Evolutionary conservation across 2,888 invertebrate species (phyloP).

Genomic region (Galeruca laticollis): DNA sequence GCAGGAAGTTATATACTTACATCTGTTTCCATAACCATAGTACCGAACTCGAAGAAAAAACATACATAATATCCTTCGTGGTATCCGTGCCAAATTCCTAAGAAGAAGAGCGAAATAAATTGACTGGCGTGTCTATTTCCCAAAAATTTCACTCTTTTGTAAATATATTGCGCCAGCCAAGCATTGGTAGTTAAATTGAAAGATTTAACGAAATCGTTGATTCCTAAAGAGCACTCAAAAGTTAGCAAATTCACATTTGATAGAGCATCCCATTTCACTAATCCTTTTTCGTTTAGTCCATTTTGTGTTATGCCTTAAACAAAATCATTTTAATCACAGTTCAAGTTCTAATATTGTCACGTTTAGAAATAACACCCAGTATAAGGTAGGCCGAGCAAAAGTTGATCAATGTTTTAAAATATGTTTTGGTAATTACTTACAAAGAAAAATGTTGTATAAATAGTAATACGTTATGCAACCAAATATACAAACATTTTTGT

Average conservation of each 20-base stretch:
- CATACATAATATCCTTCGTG: constrained; percentile 94
- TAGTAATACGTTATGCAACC: no score
- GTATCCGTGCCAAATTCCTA: constrained; percentile 97
- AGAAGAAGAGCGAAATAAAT: constrained; percentile 82
- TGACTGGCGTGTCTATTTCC: constrained; percentile 87
- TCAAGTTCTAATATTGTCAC: no score
- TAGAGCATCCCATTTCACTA: constrained; percentile 85
- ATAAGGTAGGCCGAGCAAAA: no score
- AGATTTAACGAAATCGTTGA: constrained; percentile 88
- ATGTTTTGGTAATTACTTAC: no score
- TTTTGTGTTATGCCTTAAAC: constrained; percentile 86
- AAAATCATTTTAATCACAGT: constrained; percentile 36
- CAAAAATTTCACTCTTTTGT: constrained; percentile 92
- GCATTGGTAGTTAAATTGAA: constrained; percentile 97
- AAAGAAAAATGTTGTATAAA: no score
- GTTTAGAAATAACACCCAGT: no score
- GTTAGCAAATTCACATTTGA: constrained; percentile 87
- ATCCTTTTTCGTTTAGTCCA: constrained; percentile 75
- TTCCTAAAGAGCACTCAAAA: constrained; percentile 86
- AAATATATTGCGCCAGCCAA: constrained; percentile 94
- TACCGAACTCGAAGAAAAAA: constrained; percentile 91
- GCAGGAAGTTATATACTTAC: constrained; percentile 66
- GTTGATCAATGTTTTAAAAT: no score
- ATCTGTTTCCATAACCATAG: constrained; percentile 88
- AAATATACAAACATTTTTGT: no score